Evolutionary conservation across 2,797 vertebrate genomes (phyloP).

Genomic region (Enteromius paludinosus): DNA sequence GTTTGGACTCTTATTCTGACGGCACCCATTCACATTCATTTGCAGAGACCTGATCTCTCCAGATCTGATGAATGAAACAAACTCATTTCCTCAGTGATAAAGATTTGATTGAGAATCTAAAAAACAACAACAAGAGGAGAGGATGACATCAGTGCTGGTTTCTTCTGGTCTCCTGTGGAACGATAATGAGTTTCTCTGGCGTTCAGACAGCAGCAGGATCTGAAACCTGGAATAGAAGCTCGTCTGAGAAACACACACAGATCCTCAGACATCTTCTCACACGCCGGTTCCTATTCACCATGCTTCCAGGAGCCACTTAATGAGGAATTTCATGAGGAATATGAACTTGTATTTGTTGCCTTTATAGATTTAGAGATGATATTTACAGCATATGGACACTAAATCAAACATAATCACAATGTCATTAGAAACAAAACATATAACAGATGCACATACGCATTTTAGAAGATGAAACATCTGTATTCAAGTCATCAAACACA

Average conservation of each 20-base stretch:
- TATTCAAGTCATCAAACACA: background rate
- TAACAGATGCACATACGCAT: no score
- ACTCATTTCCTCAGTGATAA: background rate
- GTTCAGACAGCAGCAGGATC: slow-evolving; percentile 29
- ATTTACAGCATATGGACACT: background rate
- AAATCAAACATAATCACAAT: background rate
- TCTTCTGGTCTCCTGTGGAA: background rate
- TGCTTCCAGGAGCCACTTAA: background rate
- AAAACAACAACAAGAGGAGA: background rate
- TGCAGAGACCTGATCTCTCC: background rate
- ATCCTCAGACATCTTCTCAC: background rate
- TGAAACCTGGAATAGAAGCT: slow-evolving; percentile 19
- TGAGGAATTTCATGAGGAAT: background rate
- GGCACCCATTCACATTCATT: background rate
- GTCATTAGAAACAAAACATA: background rate
- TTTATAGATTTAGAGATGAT: background rate
- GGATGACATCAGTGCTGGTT: background rate
- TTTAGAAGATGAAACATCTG: background rate
- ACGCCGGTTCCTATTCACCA: background rate
- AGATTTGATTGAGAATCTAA: background rate
- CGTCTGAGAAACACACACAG: background rate
- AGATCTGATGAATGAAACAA: background rate
- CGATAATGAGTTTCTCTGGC: slow-evolving; percentile 18
- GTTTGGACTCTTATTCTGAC: background rate
- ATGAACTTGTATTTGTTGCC: background rate